Base-by-base conservation (phyloP, 2,888 invertebrate genomes). In the Helicoverpa assulta region DNA sequence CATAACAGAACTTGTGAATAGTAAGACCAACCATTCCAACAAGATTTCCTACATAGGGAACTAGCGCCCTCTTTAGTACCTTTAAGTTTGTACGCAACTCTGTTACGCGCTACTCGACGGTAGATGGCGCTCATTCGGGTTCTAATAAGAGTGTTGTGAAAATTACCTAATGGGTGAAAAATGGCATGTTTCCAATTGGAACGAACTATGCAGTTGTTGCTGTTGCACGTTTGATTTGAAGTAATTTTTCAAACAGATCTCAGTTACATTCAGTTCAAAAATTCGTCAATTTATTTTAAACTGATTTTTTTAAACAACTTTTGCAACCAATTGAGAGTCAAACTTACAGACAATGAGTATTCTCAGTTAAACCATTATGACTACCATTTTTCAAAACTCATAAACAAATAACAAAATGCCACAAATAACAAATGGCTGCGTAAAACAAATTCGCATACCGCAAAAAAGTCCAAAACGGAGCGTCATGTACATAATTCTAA, bases 61-160 rank as follows among this genome's bases (percentile, higher is more conserved):
- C 78, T 88, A 89, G 88, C 89, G 93, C 85, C 91, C 88, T 89
- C 91, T 89, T 71, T 85, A 81, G 69, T 50, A 33, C 40, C 52
- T 21, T 67, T 21, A 60, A 76, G 70, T 73, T 58, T 6, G 40
- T 57, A 37, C 60, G 63, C 68, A n/a, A 16, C 53, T 37, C 29
- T 21, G 75, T 76, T 76, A 53, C 6, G 2, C 21, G 90, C 94
- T 94, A 94, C 93, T 91, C 94, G 78, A 76, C 87, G 76, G 83
- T 77, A 94, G 94, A 90, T 91, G 93, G 91, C 92, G 89, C 68
- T 90, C 19, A 55, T 26, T 10, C 37, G 19, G 29, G 29, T 70
- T 85, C 85, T 80, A 68, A 83, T 83, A 64, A 70, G 84, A 14
- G 8, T n/a, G 40, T 3, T 12, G 14, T 10, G 14, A 40, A 40